A percentile compares a stretch with the other conserved stretches of the same genome.
Evolutionary conservation across 2,797 vertebrate species (phyloP).

Genomic region (Rousettus madagascariensis): DNA sequence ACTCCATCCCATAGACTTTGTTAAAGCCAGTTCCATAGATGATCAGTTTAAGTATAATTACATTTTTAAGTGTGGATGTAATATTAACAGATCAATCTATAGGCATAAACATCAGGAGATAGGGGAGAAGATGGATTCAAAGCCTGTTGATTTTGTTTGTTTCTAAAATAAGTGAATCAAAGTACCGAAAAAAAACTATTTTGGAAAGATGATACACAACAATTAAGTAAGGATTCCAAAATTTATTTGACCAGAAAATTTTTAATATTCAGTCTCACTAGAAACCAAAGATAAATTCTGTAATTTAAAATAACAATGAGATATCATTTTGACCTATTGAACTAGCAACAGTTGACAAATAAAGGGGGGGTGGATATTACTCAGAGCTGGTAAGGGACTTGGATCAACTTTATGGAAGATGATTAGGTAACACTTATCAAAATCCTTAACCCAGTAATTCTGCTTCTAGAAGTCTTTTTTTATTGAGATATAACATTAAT

Average conservation of each 20-base stretch:
- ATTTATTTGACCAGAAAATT: slow-evolving; percentile 2
- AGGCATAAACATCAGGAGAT: slow-evolving; percentile 17
- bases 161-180: slow-evolving; percentile 40
- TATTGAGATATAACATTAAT: neutral
- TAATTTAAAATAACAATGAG: slow-evolving; percentile 7
- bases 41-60: neutral
- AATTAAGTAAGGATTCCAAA: neutral
- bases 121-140: neutral
- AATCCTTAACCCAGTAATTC: slow-evolving; percentile 17
- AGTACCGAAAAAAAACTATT: neutral
- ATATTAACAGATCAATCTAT: neutral
- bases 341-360: neutral
- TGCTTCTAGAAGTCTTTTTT: neutral
- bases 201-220: neutral
- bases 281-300: slow-evolving; percentile 36
- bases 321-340: slow-evolving; percentile 13
- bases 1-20: neutral
- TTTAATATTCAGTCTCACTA: neutral
- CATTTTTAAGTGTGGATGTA: neutral
- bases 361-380: neutral
- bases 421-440: neutral
- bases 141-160: neutral
- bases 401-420: slow-evolving; percentile 27
- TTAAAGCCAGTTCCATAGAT: slow-evolving; percentile 47
- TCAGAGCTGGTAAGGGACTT: neutral